Evolutionary conservation across 2,888 invertebrate species (phyloP), one percentile per base, ranked within the genome.

Genomic region (Eurytoma californica): DNA sequence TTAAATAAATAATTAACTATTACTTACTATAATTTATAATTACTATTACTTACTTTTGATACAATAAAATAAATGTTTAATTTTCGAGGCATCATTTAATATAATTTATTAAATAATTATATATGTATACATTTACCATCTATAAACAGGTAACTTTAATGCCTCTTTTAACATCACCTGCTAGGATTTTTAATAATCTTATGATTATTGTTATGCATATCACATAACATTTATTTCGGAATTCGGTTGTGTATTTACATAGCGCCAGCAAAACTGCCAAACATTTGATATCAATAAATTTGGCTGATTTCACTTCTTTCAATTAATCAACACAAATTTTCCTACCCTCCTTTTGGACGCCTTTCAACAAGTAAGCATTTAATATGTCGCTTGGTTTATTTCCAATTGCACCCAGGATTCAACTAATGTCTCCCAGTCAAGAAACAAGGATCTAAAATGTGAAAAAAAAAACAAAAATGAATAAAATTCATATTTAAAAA

Each of bases 41-140:
- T 24, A 67, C 61, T 60, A 47, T 60, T 49, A 60, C 49, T 12
- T 28, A 57, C 58, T 16, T 16, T 76, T 39, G 30, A 57, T 18
- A 65, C 14, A 24, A 57, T 49, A 69, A 68, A 68, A 70, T 47
- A 66, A 67, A 68, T 70, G 70, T 51, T 49, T 24, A n/a, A 72
- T 69, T 55, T 68, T 76, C 49, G 60, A 73, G 82, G 65, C 74
- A 58, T 74, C 80, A 80, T 75, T 60, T 51, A 77, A 81, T 74
- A 77, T 81, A 77, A 77, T 81, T 82, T 82, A 80, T 82, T 82
- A 80, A 80, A 80, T 80, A 80, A 80, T 80, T 72, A 57, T 76
- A 73, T 69, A 79, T 72, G 80, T 78, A 76, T 66, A 72, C 58
- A 77, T 77, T 70, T 73, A 79, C 58, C 60, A 77, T 30, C 77